phyloP scores from a whole-genome alignment of 2,113 vertebrate genomes.

The Cottus gobio region DNA sequence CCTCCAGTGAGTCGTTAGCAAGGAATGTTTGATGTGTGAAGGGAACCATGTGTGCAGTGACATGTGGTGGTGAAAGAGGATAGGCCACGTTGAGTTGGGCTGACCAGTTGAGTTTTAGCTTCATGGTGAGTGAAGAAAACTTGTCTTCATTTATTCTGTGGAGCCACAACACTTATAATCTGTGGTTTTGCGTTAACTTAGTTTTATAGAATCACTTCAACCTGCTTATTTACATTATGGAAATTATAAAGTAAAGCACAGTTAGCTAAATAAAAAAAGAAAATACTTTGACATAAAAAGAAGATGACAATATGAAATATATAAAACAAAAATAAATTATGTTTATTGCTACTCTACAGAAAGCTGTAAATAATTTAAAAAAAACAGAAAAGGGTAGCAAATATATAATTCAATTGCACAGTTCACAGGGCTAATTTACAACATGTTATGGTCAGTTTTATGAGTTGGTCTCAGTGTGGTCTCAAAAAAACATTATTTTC shows the following conservation, averaged over 20 bases:
- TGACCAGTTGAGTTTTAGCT: slow-evolving; percentile 43
- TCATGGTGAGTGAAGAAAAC: slow-evolving; percentile 1
- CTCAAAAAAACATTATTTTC: slow-evolving; percentile 37
- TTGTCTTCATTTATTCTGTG: not conserved
- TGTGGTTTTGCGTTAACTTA: slow-evolving; percentile 1
- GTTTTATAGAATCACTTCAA: not conserved
- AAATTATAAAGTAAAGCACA: not conserved
- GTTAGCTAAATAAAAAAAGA: not conserved
- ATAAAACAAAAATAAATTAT: not conserved
- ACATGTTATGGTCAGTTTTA: slow-evolving; percentile 41
- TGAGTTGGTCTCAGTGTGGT: slow-evolving; percentile 5
- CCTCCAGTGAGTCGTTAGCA: slow-evolving; percentile 70
- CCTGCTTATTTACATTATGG: not conserved
- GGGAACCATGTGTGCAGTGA: slow-evolving; percentile 70
- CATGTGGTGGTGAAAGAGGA: slow-evolving; percentile 62
- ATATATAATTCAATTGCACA: not conserved
- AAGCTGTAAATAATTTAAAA: not conserved
- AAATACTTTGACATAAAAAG: not conserved
- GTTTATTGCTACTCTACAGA: not conserved
- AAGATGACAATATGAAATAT: not conserved
- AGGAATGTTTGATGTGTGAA: slow-evolving; percentile 68
- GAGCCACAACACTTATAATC: not conserved
- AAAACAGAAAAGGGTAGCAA: not conserved
- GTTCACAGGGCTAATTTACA: slow-evolving; percentile 30
- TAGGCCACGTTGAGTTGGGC: slow-evolving; percentile 43